Base-by-base conservation (phyloP, 1,140 invertebrate species). In the Psilanteris sp. region DNA sequence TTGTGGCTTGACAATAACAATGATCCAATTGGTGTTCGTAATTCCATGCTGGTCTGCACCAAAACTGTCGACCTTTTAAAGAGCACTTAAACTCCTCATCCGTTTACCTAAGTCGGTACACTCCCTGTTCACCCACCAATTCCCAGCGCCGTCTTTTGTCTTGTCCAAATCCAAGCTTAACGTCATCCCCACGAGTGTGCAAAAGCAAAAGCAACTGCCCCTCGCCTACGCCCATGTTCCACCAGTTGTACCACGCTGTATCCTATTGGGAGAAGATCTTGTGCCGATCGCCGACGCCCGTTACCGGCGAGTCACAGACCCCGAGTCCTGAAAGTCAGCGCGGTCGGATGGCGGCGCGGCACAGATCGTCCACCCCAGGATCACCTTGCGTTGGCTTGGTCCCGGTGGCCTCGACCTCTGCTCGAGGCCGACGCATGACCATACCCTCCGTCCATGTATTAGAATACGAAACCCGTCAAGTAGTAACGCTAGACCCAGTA, bases 181-280 rank as follows among this genome's bases (percentile, higher is more conserved):
- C 2, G 31, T 27, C 57, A 22, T 68, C 15, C 0, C 34, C 57
- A 3, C 34, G 32, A 22, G 14, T 39, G 57, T 8, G 6, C 14
- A 46, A 41, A 31, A 16, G 50, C 50, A 80, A 79, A 72, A 86
- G 79, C 55, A 77, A 77, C 64, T 89, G 79, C 50, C 85, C 81
- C 36, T 88, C 80, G 18, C 89, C 87, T 11, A 90, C 89, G 2
- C 90, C 90, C 20, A 83, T 90, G 79, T 88, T 91, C 76, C 90
- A 91, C 67, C 89, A 90, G 50, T 85, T 91, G n/a, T 90, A 88
- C 74, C 84, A 87, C 54, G 88, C 89, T 6, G 86, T 91, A 7
- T 85, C 83, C 22, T 89, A 90, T 78, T 90, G 89, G 89, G 90
- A 91, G 26, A 86, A 78, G 66, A 70, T 87, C 6, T 61, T 81